Percentiles rank a stretch among this genome's conserved stretches.
Evolutionary conservation across 2,888 invertebrate genomes (phyloP).

Genomic region (Sipunculus nudus): DNA sequence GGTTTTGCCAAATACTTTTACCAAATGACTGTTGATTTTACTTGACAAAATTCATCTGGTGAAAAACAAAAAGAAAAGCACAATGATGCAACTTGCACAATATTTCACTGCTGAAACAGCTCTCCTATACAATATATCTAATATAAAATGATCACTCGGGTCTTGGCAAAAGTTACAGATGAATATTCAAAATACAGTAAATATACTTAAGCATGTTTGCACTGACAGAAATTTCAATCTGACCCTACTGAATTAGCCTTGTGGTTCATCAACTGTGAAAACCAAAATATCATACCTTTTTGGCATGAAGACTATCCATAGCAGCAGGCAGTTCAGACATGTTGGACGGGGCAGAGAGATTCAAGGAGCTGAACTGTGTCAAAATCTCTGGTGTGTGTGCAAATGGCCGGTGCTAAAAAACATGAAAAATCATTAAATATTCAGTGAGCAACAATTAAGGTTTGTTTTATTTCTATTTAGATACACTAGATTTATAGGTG

Average conservation of each 20-base stretch:
- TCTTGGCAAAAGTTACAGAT: neutral
- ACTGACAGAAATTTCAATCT: no score
- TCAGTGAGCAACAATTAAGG: neutral
- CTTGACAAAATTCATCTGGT: no score
- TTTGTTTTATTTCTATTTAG: neutral
- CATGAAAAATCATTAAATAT: neutral
- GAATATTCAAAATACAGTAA: neutral
- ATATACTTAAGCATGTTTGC: no score
- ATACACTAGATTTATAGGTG: no score
- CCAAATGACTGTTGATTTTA: no score
- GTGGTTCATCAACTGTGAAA: no score
- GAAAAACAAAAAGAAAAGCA: neutral
- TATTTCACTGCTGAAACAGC: neutral
- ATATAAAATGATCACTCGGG: neutral
- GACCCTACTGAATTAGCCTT: no score
- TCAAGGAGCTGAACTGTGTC: conserved; percentile 54
- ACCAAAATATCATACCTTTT: conserved; percentile 46
- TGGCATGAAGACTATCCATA: conserved; percentile 50
- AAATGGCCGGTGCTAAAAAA: conserved; percentile 25
- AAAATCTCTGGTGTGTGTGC: conserved; percentile 60
- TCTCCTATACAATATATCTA: neutral
- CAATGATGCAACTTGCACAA: neutral
- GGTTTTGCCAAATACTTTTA: no score
- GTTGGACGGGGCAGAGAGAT: conserved; percentile 54
- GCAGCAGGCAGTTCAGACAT: conserved; percentile 49